phyloP scores from a whole-genome alignment of 1,140 invertebrate species.

The Drosophila aff. region DNA sequence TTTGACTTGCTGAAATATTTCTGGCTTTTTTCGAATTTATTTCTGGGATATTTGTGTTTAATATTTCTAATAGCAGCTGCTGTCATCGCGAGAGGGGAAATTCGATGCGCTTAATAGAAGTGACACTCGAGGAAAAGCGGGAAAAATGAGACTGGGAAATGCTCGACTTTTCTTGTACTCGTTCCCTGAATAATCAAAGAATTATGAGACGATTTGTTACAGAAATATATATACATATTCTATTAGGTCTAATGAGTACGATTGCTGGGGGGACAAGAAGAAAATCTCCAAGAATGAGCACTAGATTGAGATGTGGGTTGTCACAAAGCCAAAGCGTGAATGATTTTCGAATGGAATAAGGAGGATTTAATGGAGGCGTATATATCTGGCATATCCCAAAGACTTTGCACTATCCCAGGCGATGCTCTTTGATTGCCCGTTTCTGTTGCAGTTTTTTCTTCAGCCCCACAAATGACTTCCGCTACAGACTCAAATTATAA shows the following conservation, averaged over 20 bases:
- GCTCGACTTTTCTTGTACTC: slow-evolving; percentile 17
- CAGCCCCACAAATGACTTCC: slow-evolving; percentile 77
- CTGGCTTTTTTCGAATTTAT: slow-evolving; percentile 19
- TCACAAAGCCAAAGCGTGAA: slow-evolving; percentile 21
- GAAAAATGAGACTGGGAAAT: slow-evolving; percentile 14
- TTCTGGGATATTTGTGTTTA: slow-evolving; percentile 27
- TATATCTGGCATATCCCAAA: slow-evolving; percentile 13
- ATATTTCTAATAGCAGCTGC: slow-evolving; percentile 29
- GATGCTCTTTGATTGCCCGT: slow-evolving; percentile 21
- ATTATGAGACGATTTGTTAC: slow-evolving; percentile 76
- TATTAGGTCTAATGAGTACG: slow-evolving; percentile 24
- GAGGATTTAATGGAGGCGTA: background rate
- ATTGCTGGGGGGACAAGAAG: background rate
- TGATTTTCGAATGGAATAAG: slow-evolving; percentile 11
- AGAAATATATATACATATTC: slow-evolving; percentile 31
- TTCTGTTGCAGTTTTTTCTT: slow-evolving; percentile 9
- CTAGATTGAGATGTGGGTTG: slow-evolving; percentile 72
- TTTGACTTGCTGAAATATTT: slow-evolving; percentile 62
- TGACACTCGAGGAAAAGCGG: slow-evolving; percentile 53
- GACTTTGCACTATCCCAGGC: background rate
- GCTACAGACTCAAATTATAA: slow-evolving; percentile 81
- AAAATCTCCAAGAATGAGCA: slow-evolving; percentile 21
- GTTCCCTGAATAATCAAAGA: slow-evolving; percentile 71
- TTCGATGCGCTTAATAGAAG: slow-evolving; percentile 79
- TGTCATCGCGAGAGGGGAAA: slow-evolving; percentile 54